Percentiles rank a stretch among this genome's conserved stretches.
phyloP scores from a whole-genome alignment of 2,113 vertebrate genomes.

The Tragelaphus scriptus region DNA sequence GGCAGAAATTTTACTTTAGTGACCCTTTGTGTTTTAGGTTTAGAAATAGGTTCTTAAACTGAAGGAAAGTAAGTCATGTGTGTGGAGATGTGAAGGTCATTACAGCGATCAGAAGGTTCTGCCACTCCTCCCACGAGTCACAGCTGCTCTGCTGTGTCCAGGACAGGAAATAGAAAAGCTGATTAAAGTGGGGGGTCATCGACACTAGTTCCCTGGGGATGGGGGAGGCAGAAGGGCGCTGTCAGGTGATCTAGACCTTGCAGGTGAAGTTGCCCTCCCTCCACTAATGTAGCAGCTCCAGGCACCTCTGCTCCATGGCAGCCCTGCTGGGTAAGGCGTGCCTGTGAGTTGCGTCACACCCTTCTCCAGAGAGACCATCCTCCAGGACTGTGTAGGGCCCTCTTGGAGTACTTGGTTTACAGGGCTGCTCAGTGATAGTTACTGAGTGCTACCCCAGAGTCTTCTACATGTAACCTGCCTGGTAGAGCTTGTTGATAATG shows the following conservation, averaged over 20 bases:
- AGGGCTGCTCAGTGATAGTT: background rate
- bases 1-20: background rate
- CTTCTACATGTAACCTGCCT: accelerated
- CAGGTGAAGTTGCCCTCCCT: accelerated
- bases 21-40: background rate
- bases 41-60: background rate
- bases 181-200: accelerated
- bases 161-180: accelerated
- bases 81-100: background rate
- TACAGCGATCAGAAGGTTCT: accelerated
- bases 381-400: background rate
- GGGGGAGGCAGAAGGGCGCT: background rate
- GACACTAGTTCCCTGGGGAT: accelerated
- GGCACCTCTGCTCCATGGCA: background rate
- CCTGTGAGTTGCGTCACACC: accelerated
- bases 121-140: accelerated
- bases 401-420: accelerated
- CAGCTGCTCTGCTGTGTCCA: accelerated
- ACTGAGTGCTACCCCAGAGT: background rate
- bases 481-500: background rate
- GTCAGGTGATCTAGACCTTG: accelerated
- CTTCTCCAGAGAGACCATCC: accelerated
- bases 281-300: background rate
- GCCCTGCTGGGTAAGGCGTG: accelerated
- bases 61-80: accelerated